These are phyloP conservation scores for Crotalus tigris DNA, from an alignment of 2,113 vertebrate species.

Conservation along the genomic window DNA sequence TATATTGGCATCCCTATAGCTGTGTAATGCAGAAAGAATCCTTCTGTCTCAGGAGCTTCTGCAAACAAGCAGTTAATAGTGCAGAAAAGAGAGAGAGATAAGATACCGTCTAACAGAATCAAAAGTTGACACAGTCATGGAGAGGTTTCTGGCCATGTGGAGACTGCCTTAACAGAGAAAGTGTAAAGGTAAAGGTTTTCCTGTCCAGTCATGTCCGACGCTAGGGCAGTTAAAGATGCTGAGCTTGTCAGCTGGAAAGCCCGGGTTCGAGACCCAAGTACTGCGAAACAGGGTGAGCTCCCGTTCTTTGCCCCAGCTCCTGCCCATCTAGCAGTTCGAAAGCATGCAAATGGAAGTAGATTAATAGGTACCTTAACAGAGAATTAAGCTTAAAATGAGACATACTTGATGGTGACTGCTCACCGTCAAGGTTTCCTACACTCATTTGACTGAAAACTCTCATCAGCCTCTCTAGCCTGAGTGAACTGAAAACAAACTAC, in stretches of 20 bases:
- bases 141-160: background rate
- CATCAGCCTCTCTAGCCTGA: background rate
- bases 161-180: background rate
- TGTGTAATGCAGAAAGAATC: background rate
- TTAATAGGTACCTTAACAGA: background rate
- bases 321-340: background rate
- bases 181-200: background rate
- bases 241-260: background rate
- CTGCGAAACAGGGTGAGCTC: fast-evolving
- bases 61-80: background rate
- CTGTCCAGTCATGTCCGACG: background rate
- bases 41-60: background rate
- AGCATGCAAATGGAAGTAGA: background rate
- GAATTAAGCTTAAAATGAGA: background rate
- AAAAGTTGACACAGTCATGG: background rate
- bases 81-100: background rate
- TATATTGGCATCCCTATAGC: background rate
- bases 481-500: background rate
- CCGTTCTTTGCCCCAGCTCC: background rate
- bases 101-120: background rate
- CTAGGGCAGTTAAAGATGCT: background rate
- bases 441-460: background rate
- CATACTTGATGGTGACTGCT: background rate
- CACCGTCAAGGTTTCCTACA: background rate
- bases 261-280: background rate